These are phyloP conservation scores for Maconellicoccus hirsutus DNA, from an alignment of 1,140 invertebrate species.

Conservation along the genomic window DNA sequence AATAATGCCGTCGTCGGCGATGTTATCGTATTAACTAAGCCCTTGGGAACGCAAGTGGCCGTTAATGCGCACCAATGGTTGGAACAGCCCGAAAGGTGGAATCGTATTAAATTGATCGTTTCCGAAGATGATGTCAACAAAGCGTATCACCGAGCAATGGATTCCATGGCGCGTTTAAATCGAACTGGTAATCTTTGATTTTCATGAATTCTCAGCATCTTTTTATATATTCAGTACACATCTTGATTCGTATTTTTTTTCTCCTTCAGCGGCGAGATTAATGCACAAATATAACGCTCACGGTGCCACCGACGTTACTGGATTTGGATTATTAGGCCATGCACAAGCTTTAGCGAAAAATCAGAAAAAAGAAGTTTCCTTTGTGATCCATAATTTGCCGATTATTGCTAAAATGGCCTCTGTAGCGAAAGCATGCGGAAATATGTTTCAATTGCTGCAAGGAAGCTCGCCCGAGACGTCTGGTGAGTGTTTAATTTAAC, in stretches of 20 bases:
- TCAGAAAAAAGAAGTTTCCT: constrained; percentile 94
- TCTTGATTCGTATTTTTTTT: no score
- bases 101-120: constrained; percentile 87
- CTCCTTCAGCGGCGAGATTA: constrained; percentile 74
- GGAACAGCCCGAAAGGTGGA: constrained; percentile 90
- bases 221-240: no score
- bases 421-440: constrained; percentile 86
- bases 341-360: constrained; percentile 91
- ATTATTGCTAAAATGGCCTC: constrained; percentile 97
- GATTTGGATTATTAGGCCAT: constrained; percentile 91
- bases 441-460: constrained; percentile 89
- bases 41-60: constrained; percentile 86
- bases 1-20: constrained; percentile 94
- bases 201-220: no score
- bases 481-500: constrained; percentile 32
- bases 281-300: constrained; percentile 99
- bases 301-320: constrained; percentile 93
- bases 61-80: constrained; percentile 97
- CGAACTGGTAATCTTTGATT: constrained; percentile 72
- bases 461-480: constrained; percentile 84
- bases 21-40: constrained; percentile 92
- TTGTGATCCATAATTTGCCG: constrained; percentile 94
- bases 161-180: constrained; percentile 93
- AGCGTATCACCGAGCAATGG: constrained; percentile 92
- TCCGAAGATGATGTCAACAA: constrained; percentile 90